Percentiles rank a stretch among this genome's conserved stretches.
Conservation (phyloP, 2,113 vertebrate genomes). For the Meriones unguiculatus region DNA sequence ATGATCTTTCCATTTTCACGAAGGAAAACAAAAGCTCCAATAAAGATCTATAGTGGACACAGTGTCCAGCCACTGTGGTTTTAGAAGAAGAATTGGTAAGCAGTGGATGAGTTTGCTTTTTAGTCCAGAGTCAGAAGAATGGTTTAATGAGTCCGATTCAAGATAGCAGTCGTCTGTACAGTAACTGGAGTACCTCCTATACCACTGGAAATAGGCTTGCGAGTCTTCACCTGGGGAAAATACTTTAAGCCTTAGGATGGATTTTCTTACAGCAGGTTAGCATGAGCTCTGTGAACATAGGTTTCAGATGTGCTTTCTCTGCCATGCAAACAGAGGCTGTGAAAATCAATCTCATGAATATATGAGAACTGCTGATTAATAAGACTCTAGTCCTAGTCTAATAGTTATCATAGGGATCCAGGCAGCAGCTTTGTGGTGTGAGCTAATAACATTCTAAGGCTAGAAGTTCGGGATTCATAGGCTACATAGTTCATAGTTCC, state of each 20-base stretch:
- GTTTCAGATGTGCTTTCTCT: not conserved
- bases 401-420: not conserved
- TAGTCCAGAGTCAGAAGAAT: not conserved
- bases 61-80: not conserved
- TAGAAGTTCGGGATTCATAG: not conserved
- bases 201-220: not conserved
- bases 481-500: not conserved
- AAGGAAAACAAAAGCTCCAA: not conserved
- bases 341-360: not conserved
- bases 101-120: no score
- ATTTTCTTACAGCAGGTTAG: not conserved
- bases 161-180: not conserved
- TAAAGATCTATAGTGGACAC: not conserved
- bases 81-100: not conserved
- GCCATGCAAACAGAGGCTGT: not conserved
- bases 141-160: not conserved
- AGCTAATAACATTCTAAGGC: not conserved
- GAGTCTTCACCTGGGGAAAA: not conserved
- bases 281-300: not conserved
- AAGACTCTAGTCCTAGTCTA: not conserved
- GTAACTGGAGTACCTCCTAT: not conserved
- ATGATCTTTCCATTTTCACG: not conserved
- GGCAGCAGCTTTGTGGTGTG: not conserved
- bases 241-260: no score
- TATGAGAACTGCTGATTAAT: not conserved